These are phyloP conservation scores for Amaurobius ferox DNA, from an alignment of 2,888 invertebrate genomes.

Conservation along the genomic window DNA sequence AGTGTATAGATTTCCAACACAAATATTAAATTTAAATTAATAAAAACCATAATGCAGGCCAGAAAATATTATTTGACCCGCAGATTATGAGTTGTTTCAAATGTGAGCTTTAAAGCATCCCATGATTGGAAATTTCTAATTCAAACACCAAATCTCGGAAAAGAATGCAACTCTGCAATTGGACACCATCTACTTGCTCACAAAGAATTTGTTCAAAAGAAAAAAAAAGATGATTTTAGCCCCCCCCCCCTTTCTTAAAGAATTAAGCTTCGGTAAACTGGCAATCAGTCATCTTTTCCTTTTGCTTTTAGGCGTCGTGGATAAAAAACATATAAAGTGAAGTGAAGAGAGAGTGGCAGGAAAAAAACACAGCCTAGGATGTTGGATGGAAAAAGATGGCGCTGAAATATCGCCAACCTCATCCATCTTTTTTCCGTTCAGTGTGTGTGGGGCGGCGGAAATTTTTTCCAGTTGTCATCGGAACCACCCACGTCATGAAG, in stretches of 20 bases:
- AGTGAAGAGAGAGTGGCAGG: constrained; percentile 11
- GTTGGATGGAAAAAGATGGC: constrained; percentile 38
- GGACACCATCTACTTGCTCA: constrained; percentile 34
- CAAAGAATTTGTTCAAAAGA: constrained; percentile 17
- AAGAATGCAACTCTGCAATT: constrained; percentile 27
- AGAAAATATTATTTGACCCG: too few species aligned
- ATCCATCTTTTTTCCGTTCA: constrained; percentile 62
- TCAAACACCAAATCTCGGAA: not conserved
- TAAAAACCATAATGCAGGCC: too few species aligned
- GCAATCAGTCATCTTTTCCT: constrained; percentile 64
- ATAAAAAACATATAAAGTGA: constrained; percentile 10
- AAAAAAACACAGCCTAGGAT: constrained; percentile 18
- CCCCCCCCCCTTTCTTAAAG: constrained; percentile 51
- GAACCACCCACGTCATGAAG: constrained; percentile 65
- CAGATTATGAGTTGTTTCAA: too few species aligned
- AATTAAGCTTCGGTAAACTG: constrained; percentile 65
- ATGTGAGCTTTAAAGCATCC: not conserved
- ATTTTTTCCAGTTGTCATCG: constrained; percentile 28
- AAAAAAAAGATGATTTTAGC: constrained; percentile 25
- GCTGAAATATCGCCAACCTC: constrained; percentile 62
- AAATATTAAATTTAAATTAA: too few species aligned
- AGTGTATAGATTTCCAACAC: too few species aligned
- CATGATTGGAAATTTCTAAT: not conserved
- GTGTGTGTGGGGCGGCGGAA: constrained; percentile 25
- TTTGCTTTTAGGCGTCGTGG: constrained; percentile 38